phyloP scores from a whole-genome alignment of 2,113 vertebrate species.

The Felis chaus region DNA sequence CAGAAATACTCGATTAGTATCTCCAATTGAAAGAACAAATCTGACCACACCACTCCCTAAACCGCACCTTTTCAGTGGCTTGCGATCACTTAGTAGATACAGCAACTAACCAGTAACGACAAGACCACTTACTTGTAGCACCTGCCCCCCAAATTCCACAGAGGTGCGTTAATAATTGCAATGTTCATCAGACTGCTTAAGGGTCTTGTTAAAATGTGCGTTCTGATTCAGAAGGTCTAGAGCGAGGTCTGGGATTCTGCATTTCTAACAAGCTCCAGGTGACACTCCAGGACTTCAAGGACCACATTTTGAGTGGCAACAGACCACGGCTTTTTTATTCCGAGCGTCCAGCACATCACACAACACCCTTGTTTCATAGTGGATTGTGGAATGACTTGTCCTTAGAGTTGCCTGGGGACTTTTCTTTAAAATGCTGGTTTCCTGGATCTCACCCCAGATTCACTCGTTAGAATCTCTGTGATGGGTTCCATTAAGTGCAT shows the following conservation, averaged over 20 bases:
- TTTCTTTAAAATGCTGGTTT: background rate
- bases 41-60: background rate
- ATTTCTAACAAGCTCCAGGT: background rate
- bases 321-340: background rate
- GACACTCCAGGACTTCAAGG: background rate
- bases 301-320: background rate
- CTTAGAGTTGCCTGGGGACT: background rate
- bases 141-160: background rate
- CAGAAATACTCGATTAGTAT: background rate
- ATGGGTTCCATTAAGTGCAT: background rate
- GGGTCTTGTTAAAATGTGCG: background rate
- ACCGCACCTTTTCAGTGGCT: background rate
- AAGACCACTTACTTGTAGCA: background rate
- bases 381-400: background rate
- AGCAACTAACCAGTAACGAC: background rate
- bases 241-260: background rate
- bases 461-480: background rate
- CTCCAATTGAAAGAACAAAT: background rate
- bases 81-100: background rate
- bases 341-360: background rate
- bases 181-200: background rate
- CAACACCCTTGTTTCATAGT: background rate
- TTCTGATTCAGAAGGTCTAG: background rate
- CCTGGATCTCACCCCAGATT: background rate
- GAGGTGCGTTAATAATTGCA: background rate